A percentile compares a stretch with the other conserved stretches of the same genome.
phyloP scores from a whole-genome alignment of 1,140 invertebrate species.

The Trypoxylus dichotomus region DNA sequence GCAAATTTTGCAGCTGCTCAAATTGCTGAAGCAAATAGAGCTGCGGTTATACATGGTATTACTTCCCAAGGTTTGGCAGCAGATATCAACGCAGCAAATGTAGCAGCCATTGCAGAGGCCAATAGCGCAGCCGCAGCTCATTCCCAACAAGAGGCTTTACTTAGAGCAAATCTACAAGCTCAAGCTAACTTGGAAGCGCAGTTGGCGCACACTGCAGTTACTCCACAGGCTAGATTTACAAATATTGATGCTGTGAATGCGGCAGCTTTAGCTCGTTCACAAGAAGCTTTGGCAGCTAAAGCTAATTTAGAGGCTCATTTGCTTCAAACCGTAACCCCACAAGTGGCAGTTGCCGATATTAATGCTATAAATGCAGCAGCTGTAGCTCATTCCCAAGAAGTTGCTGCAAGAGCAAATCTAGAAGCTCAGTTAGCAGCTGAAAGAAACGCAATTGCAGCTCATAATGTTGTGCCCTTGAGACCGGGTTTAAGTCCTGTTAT shows the following conservation, averaged over 20 bases:
- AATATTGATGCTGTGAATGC: neutral
- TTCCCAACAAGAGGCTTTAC: neutral
- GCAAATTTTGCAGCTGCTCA: neutral
- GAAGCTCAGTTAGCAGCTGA: conserved; percentile 14
- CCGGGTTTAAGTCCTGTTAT: conserved; percentile 22
- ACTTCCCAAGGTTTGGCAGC: neutral
- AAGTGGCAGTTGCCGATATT: neutral
- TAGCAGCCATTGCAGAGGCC: neutral
- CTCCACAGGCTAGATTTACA: neutral
- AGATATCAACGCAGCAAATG: neutral
- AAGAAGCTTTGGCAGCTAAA: neutral
- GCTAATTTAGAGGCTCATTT: neutral
- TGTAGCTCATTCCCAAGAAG: neutral
- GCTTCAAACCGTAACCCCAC: neutral
- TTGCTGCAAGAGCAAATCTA: neutral
- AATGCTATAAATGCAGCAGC: neutral
- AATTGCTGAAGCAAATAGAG: neutral
- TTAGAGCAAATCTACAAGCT: conserved; percentile 13
- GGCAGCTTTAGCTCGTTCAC: neutral
- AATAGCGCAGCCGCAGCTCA: neutral
- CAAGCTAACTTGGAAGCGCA: conserved; percentile 6
- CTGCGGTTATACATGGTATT: neutral
- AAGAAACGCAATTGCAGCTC: neutral
- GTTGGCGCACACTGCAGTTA: neutral
- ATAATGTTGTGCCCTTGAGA: conserved; percentile 9